Evolutionary conservation across 37 sponge, comb jelly and placozoan genomes (phyloP).

Genomic region (Agelas oroides): DNA sequence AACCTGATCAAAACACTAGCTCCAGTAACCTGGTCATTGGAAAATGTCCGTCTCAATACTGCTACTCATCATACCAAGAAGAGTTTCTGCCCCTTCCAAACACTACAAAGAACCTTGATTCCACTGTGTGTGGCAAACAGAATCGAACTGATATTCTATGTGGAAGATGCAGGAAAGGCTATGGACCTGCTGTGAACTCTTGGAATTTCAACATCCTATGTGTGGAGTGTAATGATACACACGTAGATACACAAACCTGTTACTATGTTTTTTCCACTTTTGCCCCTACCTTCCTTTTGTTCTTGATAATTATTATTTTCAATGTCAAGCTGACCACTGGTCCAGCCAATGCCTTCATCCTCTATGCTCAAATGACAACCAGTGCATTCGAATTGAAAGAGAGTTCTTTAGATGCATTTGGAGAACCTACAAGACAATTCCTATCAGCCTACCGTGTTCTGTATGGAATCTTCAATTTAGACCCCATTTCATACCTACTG

Average conservation of each 20-base stretch:
- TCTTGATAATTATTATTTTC: slow-evolving; percentile 56
- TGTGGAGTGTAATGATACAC: slow-evolving; percentile 4
- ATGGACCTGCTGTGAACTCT: slow-evolving; percentile 34
- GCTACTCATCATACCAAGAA: neutral
- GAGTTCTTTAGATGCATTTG: no score
- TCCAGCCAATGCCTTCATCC: slow-evolving; percentile 66
- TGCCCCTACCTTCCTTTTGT: slow-evolving; percentile 33
- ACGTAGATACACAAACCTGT: slow-evolving; percentile 7
- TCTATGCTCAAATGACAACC: slow-evolving; percentile 54
- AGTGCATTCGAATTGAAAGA: no score
- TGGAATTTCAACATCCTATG: slow-evolving; percentile 27
- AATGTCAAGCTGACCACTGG: slow-evolving; percentile 62
- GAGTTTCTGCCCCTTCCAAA: neutral
- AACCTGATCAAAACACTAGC: no score
- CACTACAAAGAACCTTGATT: neutral
- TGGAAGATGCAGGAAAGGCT: slow-evolving; percentile 38
- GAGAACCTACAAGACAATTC: neutral
- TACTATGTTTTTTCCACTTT: slow-evolving; percentile 29
- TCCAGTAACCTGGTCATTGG: no score
- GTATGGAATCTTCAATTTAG: slow-evolving; percentile 63
- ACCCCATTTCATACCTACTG: slow-evolving; percentile 14
- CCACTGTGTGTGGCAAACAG: slow-evolving; percentile 10
- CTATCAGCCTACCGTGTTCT: slow-evolving; percentile 29
- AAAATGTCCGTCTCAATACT: no score
- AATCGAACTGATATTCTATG: slow-evolving; percentile 50